Evolutionary conservation across 2,888 invertebrate species (phyloP).

Genomic region (Drosophila koepferae): DNA sequence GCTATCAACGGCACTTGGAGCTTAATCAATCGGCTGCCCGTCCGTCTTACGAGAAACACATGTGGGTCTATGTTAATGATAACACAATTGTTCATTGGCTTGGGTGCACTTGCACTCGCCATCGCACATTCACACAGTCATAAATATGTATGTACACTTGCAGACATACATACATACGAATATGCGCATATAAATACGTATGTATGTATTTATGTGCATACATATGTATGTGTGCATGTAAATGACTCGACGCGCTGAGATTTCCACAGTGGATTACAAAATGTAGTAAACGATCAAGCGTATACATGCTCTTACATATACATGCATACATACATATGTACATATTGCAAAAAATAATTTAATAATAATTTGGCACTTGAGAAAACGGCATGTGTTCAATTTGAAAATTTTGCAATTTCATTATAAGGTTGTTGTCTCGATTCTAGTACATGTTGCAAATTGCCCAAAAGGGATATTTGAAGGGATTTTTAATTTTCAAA

Average conservation of each 20-base stretch:
- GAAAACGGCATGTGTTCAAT: neutral
- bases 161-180: too few species aligned
- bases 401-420: neutral
- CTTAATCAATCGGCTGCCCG: slow-evolving; percentile 45
- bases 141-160: neutral
- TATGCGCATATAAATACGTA: neutral
- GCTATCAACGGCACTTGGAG: slow-evolving; percentile 62
- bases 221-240: too few species aligned
- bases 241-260: neutral
- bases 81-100: slow-evolving; percentile 63
- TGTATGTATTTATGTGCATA: neutral
- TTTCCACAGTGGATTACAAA: neutral
- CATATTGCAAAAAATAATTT: neutral
- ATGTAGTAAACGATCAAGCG: neutral
- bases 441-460: neutral
- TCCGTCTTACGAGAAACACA: slow-evolving; percentile 21
- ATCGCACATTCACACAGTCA: slow-evolving; percentile 1
- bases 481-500: neutral
- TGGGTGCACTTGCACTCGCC: slow-evolving; percentile 67
- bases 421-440: slow-evolving; percentile 10
- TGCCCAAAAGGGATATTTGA: slow-evolving; percentile 5
- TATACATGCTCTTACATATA: neutral
- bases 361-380: neutral
- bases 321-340: neutral
- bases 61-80: slow-evolving; percentile 48